Evolutionary conservation across 2,113 vertebrate species (phyloP), one percentile per base, ranked within the genome.

Genomic region (Urocynchramus pylzowi): DNA sequence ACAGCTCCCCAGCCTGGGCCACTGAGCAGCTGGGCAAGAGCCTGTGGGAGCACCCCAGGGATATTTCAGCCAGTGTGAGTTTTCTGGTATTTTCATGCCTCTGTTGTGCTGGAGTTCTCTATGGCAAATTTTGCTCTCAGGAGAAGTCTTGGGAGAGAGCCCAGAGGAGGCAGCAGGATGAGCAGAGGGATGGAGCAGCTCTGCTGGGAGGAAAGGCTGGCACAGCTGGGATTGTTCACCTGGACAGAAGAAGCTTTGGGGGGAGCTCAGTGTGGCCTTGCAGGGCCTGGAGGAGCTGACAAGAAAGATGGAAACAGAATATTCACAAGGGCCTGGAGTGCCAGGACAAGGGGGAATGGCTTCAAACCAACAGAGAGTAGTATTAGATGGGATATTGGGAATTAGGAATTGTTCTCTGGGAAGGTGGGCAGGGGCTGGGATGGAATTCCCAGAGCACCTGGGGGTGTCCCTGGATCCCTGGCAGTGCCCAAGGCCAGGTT

Each of bases 51-150:
- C 65, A 68, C n/a, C 44, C 30, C n/a, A 37, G 70, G 73, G n/a
- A 37, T 54, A 3, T 60, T 88, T 35, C 1, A 0, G 23, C 23
- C 35, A 69, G 2, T 0, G 1, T 53, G 53, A 16, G 3, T 65
- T 88, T 92, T 79, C 16, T 84, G 76, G 13, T 16, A 10, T 70
- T 94, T 81, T 77, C 26, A 24, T 68, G 39, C 21, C 44, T 85
- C 39, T 41, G 3, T 63, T 84, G 42, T 18, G 37, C n/a, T 50
- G 20, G 17, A 65, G 41, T 53, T 47, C 13, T 60, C 83, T 67
- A 45, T 1, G 30, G 47, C n/a, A 70, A 39, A 60, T 52, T 76
- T 53, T 88, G 23, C 54, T 88, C 26, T 53, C 24, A 17, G 13
- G 33, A 76, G 59, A 65, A 60, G 5, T 26, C 8, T 75, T 56